A percentile compares a stretch with the other conserved stretches of the same genome.
Conservation (phyloP, 2,888 invertebrate genomes). For the Pseudoips prasinana region DNA sequence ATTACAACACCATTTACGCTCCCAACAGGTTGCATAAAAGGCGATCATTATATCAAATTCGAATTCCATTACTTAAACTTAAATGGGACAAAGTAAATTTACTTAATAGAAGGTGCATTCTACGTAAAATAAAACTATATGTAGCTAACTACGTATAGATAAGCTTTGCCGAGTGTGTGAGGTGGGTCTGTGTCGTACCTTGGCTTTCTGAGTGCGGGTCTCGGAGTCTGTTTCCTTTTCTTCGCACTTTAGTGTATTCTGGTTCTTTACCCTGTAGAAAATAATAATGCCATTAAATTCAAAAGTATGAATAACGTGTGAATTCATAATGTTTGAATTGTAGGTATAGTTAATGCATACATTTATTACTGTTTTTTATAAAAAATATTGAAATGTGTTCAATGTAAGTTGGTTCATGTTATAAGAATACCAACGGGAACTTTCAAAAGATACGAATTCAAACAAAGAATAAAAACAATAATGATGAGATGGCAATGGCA, state of each 20-base stretch:
- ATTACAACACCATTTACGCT: slow-evolving; percentile 80
- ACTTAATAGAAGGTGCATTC: slow-evolving; percentile 71
- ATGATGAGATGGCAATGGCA: too few species aligned
- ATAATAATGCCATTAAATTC: too few species aligned
- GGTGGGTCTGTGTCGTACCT: slow-evolving; percentile 54
- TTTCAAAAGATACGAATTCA: too few species aligned
- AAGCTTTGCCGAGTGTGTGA: slow-evolving; percentile 51
- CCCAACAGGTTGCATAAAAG: slow-evolving; percentile 80
- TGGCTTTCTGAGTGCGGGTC: slow-evolving; percentile 93
- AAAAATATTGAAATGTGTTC: too few species aligned
- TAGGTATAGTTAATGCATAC: too few species aligned
- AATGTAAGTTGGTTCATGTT: too few species aligned
- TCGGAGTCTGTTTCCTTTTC: slow-evolving; percentile 89
- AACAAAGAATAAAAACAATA: too few species aligned
- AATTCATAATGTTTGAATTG: too few species aligned
- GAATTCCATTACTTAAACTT: slow-evolving; percentile 70
- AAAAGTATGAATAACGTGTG: too few species aligned
- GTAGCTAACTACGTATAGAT: slow-evolving; percentile 69
- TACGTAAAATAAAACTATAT: slow-evolving; percentile 72
- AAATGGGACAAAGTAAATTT: slow-evolving; percentile 71
- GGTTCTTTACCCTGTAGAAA: slow-evolving; percentile 86
- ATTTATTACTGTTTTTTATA: too few species aligned
- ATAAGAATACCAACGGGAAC: too few species aligned
- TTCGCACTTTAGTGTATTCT: slow-evolving; percentile 91
- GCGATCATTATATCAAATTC: slow-evolving; percentile 77